Evolutionary conservation across 2,797 vertebrate genomes (phyloP), one percentile per base, ranked within the genome.

Genomic region (Anas georgica): DNA sequence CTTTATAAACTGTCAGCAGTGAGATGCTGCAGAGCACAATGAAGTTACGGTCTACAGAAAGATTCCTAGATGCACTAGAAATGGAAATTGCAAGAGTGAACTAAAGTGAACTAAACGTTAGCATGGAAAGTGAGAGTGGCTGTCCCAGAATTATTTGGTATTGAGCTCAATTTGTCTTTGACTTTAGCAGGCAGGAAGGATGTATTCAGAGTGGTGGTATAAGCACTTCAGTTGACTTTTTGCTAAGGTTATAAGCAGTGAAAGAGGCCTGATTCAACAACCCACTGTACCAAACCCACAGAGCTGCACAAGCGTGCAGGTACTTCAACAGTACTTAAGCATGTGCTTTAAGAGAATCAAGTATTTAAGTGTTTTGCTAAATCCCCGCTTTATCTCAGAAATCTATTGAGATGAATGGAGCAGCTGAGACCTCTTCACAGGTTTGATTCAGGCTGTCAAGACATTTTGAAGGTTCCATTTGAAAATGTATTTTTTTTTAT

Each of bases 381-480:
- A 95, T 52, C 60, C 56, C 17, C 0, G 1, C 78, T 87, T 86
- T 52, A 72, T 85, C 66, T 75, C 60, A 80, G 58, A 89, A 92
- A 89, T 62, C 70, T 84, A 67, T 7, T 78, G 84, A 87, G 54
- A 91, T 83, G 79, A 95, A 95, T 92, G 58, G 33, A 87, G 79
- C 94, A 97, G 95, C 96, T 94, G 94, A 95, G 84, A 92, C 66
- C 79, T 93, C 92, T 95, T 91, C 93, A 96, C 60, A 83, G 86
- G 85, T 95, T 80, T 81, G 79, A 91, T 80, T 91, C 72, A 87
- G 68, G 55, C 72, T 83, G 56, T 80, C 83, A 95, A 94, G 94
- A 91, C 14, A 33, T 86, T 95, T 23, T 75, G 48, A 95, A 87
- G 75, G 62, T 48, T 94, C 60, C 31, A 9, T 75, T 81, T 62